Base-by-base conservation (phyloP, 2,797 vertebrate genomes). In the Premnoplex brunnescens region DNA sequence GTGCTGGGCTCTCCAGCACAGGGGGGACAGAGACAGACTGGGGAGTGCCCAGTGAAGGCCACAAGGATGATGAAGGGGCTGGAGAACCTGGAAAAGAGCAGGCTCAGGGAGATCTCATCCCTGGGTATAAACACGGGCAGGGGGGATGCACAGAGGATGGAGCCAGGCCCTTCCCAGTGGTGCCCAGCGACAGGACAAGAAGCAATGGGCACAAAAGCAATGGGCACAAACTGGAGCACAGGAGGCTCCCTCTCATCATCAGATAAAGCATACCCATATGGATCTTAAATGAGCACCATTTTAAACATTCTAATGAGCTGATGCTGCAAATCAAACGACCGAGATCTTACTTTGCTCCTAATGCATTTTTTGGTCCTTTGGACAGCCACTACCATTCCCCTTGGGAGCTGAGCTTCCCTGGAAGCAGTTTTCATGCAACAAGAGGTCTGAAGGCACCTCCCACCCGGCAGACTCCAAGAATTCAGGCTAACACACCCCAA, bases 401-500 rank as follows among this genome's bases (percentile, higher is more conserved):
- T 39, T 7, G 43, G 5, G 5, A 69, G 4, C 4, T 9, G 39
- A 48, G 80, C 54, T 19, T 59, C 55, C 48, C 52, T 67, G 43
- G 34, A 69, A 80, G 46, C 7, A 48, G 15, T 62, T 54, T 66
- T 27, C 71, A 54, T 17, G 21, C 43, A 76, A 23, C 0, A 5
- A 48, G 39, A 75, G n/a, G 27, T 60, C 44, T 49, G 52, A 77
- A 69, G 66, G 75, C 52, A 87, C 27, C 21, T 89, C 54, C 44
- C 0, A 11, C 23, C 39, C 14, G 9, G 28, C 34, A 89, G 28
- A 44, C 21, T 56, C 73, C 64, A 46, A 24, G 64, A 54, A 48
- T 27, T 46, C n/a, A 68, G 0, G 6, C 14, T 43, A 59, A 64
- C 1, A 6, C 7, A n/a, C 1, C 1, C 12, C 19, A 34, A 20